These are phyloP conservation scores for Pygmarrhopalites habei DNA, from an alignment of 1,140 invertebrate species.

Conservation along the genomic window DNA sequence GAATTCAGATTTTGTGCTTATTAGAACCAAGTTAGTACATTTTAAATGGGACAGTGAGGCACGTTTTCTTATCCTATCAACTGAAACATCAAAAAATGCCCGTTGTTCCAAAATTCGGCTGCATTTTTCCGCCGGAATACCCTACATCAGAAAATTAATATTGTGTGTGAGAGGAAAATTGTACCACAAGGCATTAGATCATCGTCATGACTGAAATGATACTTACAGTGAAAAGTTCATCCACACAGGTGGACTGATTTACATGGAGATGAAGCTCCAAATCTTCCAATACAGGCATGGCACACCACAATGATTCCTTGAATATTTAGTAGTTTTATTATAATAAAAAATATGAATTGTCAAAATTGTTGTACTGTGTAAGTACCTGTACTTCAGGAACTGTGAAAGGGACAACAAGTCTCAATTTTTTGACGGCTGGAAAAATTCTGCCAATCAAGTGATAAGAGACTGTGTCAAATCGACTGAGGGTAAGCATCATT, in stretches of 20 bases:
- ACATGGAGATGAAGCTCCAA: constrained; percentile 1
- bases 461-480: constrained; percentile 7
- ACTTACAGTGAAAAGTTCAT: constrained; percentile 9
- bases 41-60: not conserved
- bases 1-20: not conserved
- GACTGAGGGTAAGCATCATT: constrained; percentile 2
- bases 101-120: not conserved
- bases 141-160: no score
- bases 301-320: constrained; percentile 12
- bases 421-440: not conserved
- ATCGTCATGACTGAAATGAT: no score
- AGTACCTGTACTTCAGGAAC: not conserved
- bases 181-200: no score
- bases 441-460: constrained; percentile 1
- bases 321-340: no score
- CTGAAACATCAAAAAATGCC: not conserved
- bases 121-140: constrained; percentile 1
- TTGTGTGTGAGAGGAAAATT: no score
- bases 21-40: constrained; percentile 1
- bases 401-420: not conserved
- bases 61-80: not conserved
- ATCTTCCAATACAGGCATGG: constrained; percentile 3
- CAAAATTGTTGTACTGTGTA: no score
- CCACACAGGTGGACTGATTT: not conserved
- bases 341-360: no score